Base-by-base conservation (phyloP, 2,888 invertebrate genomes). In the Lysandra coridon region DNA sequence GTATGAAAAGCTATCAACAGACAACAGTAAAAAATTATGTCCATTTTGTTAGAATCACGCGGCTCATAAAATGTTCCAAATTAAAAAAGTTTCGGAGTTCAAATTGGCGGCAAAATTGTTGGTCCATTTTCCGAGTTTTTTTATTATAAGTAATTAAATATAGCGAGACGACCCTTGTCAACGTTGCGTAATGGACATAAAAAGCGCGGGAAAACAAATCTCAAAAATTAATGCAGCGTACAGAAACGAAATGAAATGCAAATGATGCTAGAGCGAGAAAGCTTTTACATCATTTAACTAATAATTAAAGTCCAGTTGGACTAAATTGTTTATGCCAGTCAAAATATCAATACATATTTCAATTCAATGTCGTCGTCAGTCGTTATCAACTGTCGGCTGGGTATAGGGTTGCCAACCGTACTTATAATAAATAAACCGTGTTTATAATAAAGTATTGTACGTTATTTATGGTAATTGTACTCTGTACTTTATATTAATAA, bases 121-220 rank as follows among this genome's bases (percentile, higher is more conserved):
- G 60, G 40, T 78, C 60, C 62, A 44, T 12, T 40, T 44, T 37
- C 30, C 23, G 69, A 2, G 23, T 44, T 57, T 37, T 37, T 44
- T 53, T 57, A 69, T 69, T 69, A 33, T 69, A n/a, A n/a, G n/a
- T n/a, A 73, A 30, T 23, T 78, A 78, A 78, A 60, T 60, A 78
- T 40, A 37, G 60, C 60, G 60, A 6, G 53, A 60, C 60, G 77
- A 49, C 57, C 60, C 73, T 49, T 62, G 53, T 17, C 89, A 89
- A 1, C 88, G 90, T 78, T 91, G 80, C 49, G 75, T 75, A 49
- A 49, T 75, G 44, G 30, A 75, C 1, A 75, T 75, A 75, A 44
- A 74, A 23, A 75, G 33, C 69, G 69, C 33, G 69, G 33, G 5
- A 64, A 69, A 69, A 64, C 23, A 12, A 64, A 64, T 30, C 30